A percentile compares a stretch with the other conserved stretches of the same genome.
Evolutionary conservation across 2,797 vertebrate genomes (phyloP).

Genomic region (Melanogrammus aeglefinus): DNA sequence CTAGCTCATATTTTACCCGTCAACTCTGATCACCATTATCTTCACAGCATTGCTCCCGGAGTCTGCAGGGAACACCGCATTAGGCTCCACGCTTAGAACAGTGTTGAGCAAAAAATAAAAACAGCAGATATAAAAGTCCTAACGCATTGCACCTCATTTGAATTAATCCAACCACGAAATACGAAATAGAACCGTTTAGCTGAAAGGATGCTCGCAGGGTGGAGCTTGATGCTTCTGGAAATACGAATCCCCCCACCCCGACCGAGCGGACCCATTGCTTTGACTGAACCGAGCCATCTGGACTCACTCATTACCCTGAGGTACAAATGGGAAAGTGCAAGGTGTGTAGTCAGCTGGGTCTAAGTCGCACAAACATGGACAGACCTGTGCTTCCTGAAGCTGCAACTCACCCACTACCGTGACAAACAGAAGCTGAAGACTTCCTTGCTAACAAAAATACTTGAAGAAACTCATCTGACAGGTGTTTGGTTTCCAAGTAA

Average conservation of each 20-base stretch:
- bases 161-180: not conserved
- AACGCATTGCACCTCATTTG: not conserved
- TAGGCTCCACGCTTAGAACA: not conserved
- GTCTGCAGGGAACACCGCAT: constrained; percentile 41
- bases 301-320: no score
- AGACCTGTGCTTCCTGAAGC: not conserved
- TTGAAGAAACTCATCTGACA: not conserved
- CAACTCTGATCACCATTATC: constrained; percentile 55
- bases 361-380: no score
- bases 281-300: no score
- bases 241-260: no score
- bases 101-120: not conserved
- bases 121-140: not conserved
- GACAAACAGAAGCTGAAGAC: not conserved
- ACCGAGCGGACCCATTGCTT: no score
- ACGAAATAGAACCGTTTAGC: not conserved
- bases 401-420: not conserved
- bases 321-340: no score
- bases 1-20: constrained; percentile 67
- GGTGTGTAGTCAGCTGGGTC: no score
- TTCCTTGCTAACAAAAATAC: not conserved
- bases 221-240: no score
- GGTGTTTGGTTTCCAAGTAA: not conserved
- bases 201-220: no score
- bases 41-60: constrained; percentile 47